These are phyloP conservation scores for Pachymerium ferrugineum DNA, from an alignment of 2,888 invertebrate genomes.

Conservation along the genomic window DNA sequence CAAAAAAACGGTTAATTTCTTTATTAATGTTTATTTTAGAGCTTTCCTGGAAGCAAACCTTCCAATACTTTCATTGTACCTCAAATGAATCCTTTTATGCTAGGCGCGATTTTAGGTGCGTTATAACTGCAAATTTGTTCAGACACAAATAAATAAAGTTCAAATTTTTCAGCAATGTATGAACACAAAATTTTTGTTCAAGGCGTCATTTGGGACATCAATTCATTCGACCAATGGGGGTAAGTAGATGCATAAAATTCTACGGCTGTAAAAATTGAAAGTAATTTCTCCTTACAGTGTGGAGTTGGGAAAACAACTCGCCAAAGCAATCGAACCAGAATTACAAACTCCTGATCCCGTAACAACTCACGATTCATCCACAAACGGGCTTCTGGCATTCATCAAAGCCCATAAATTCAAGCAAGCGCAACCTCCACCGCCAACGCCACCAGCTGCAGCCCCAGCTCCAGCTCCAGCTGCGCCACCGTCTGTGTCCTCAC, in stretches of 20 bases:
- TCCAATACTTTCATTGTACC: neutral
- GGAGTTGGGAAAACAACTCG: conserved; percentile 95
- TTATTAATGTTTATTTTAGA: conserved; percentile 53
- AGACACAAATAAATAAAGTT: neutral
- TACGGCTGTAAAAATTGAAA: conserved; percentile 31
- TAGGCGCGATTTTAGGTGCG: neutral
- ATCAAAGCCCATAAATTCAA: conserved; percentile 52
- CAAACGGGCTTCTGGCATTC: conserved; percentile 95
- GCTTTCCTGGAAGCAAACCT: conserved; percentile 61
- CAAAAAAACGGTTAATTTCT: too few species aligned
- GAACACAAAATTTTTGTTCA: conserved; percentile 99
- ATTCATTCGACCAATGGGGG: conserved; percentile 99
- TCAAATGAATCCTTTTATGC: neutral
- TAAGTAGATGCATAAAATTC: conserved; percentile 46
- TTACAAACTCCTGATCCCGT: conserved; percentile 58
- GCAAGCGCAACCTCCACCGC: neutral
- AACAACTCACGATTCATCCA: conserved; percentile 80
- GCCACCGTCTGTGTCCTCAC: neutral
- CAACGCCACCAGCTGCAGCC: neutral
- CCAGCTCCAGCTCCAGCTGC: neutral
- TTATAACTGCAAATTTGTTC: neutral
- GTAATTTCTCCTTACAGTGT: conserved; percentile 56
- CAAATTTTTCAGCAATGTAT: conserved; percentile 70
- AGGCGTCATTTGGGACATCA: conserved; percentile 98
- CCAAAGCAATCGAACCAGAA: conserved; percentile 94